Percentiles rank a stretch among this genome's conserved stretches.
These are phyloP conservation scores for Chromobotia macracanthus DNA, from an alignment of 2,797 vertebrate species.

Conservation along the genomic window DNA sequence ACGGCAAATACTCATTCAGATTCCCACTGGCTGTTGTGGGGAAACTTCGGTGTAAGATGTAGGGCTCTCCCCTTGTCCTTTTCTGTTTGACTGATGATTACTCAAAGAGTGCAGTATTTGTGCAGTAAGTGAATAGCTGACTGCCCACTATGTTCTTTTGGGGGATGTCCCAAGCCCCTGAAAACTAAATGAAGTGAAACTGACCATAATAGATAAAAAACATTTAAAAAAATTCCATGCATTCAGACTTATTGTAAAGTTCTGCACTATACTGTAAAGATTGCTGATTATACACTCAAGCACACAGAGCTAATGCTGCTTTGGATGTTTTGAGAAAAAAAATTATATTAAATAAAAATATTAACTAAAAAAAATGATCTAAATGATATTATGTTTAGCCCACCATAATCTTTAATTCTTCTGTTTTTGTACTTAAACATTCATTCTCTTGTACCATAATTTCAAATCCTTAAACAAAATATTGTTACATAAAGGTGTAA, in stretches of 20 bases:
- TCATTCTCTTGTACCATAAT: background rate
- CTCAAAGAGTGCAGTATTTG: slow-evolving; percentile 35
- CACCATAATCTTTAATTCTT: no score
- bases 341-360: no score
- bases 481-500: background rate
- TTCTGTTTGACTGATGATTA: slow-evolving; percentile 55
- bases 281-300: background rate
- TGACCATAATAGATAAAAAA: slow-evolving; percentile 30
- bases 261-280: background rate
- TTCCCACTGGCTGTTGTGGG: slow-evolving; percentile 22
- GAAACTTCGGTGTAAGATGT: slow-evolving; percentile 45
- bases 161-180: slow-evolving; percentile 46
- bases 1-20: slow-evolving; percentile 17
- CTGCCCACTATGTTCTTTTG: slow-evolving; percentile 7
- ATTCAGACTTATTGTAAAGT: background rate
- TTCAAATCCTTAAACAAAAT: background rate
- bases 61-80: slow-evolving; percentile 52
- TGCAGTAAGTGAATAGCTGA: slow-evolving; percentile 24
- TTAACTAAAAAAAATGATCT: no score
- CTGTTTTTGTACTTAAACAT: background rate
- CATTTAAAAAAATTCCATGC: slow-evolving; percentile 6
- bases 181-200: slow-evolving; percentile 29
- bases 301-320: background rate
- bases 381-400: background rate
- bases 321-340: background rate